Evolutionary conservation across 2,888 invertebrate species (phyloP).

Genomic region (Spilarctia lutea): DNA sequence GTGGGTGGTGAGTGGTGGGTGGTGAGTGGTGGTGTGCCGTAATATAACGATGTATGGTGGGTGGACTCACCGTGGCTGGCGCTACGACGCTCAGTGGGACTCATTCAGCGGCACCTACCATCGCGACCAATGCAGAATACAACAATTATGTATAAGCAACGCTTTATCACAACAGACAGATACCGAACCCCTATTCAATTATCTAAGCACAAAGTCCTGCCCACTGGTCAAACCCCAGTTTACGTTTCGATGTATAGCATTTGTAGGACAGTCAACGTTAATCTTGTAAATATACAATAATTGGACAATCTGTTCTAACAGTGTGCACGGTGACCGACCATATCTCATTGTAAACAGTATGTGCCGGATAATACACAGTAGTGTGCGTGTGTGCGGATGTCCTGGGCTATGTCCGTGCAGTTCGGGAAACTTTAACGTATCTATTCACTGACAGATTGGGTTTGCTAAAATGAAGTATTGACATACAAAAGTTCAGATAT

Average conservation of each 20-base stretch:
- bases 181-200: slow-evolving; percentile 5
- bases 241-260: neutral
- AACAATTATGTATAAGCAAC: slow-evolving; percentile 35
- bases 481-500: no score
- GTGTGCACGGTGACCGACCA: neutral
- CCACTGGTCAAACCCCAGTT: neutral
- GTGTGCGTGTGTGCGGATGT: neutral
- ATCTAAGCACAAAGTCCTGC: neutral
- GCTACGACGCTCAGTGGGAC: slow-evolving; percentile 26
- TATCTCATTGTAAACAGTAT: neutral
- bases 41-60: slow-evolving; percentile 13
- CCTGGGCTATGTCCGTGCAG: neutral
- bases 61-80: slow-evolving; percentile 38
- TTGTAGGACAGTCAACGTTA: neutral
- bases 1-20: neutral
- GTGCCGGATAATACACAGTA: no score
- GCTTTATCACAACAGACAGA: slow-evolving; percentile 37
- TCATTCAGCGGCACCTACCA: slow-evolving; percentile 36
- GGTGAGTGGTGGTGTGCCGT: neutral
- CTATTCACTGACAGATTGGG: no score
- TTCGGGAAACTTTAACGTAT: no score
- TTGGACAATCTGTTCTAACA: neutral
- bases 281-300: neutral
- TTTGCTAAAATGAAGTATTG: no score
- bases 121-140: slow-evolving; percentile 35